These are phyloP conservation scores for Gallinago undulata DNA, from an alignment of 2,113 vertebrate genomes.

Conservation along the genomic window DNA sequence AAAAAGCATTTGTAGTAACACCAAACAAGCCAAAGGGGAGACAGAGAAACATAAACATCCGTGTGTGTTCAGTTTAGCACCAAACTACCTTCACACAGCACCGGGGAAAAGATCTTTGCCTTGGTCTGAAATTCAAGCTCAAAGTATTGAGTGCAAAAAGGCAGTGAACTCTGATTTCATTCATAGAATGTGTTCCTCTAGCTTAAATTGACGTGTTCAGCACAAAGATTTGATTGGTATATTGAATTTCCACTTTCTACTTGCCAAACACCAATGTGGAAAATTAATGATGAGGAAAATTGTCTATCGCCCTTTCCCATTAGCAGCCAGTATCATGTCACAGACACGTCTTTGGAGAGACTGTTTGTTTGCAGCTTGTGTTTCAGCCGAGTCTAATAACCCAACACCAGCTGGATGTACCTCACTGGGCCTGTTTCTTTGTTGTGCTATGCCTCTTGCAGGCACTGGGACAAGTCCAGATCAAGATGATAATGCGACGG, in stretches of 20 bases:
- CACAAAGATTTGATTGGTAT: neutral
- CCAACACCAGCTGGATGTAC: neutral
- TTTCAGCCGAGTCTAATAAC: neutral
- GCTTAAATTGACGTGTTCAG: neutral
- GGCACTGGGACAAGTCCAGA: neutral
- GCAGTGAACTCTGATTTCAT: neutral
- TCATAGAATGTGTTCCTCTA: neutral
- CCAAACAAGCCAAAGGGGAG: neutral
- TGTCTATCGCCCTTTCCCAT: neutral
- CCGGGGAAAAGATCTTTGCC: neutral
- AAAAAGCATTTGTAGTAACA: neutral
- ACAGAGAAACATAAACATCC: neutral
- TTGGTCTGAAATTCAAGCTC: neutral
- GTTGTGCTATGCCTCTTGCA: neutral
- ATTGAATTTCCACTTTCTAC: neutral
- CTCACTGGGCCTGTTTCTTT: neutral
- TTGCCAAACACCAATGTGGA: neutral
- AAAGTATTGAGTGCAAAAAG: neutral
- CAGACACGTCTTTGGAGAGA: neutral
- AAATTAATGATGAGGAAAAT: neutral
- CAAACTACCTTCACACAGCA: neutral
- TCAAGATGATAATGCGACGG: neutral
- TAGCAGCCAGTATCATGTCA: neutral
- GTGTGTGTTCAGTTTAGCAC: neutral
- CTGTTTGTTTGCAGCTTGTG: neutral